A percentile compares a stretch with the other conserved stretches of the same genome.
These are phyloP conservation scores for Psettodes erumei DNA, from an alignment of 2,113 vertebrate species.

Conservation along the genomic window DNA sequence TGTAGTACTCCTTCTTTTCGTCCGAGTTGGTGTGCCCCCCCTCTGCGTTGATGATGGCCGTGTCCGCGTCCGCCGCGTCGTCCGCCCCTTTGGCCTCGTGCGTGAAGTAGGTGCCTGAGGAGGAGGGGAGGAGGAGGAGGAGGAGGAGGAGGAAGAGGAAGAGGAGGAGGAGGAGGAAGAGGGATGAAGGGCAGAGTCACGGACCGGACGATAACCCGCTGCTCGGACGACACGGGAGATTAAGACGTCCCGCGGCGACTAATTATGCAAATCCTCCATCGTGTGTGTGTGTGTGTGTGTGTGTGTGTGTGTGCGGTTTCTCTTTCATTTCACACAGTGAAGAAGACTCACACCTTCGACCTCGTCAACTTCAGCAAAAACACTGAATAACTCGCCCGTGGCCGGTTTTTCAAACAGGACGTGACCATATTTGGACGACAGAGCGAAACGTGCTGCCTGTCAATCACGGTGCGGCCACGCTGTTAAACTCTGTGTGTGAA, in stretches of 20 bases:
- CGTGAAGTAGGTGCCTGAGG: slow-evolving; percentile 97
- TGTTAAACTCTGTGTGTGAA: too few relatives aligned
- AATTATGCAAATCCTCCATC: slow-evolving; percentile 65
- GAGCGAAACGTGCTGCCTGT: too few relatives aligned
- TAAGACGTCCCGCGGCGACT: slow-evolving; percentile 52
- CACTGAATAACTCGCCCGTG: too few relatives aligned
- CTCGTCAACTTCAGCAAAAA: too few relatives aligned
- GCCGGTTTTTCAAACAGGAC: too few relatives aligned
- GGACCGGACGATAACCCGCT: slow-evolving; percentile 47
- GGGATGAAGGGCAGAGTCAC: slow-evolving; percentile 64
- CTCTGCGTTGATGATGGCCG: slow-evolving; percentile 99
- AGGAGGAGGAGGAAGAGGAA: slow-evolving; percentile 61
- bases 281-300: too few relatives aligned
- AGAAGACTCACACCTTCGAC: too few relatives aligned
- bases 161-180: slow-evolving; percentile 52
- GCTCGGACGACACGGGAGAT: slow-evolving; percentile 64
- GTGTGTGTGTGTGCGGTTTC: too few relatives aligned
- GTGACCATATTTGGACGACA: too few relatives aligned
- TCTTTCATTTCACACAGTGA: too few relatives aligned
- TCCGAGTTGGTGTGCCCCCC: slow-evolving; percentile 98
- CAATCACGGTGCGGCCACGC: too few relatives aligned
- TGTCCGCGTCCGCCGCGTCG: slow-evolving; percentile 97
- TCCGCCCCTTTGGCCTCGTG: slow-evolving; percentile 99
- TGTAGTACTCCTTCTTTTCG: slow-evolving; percentile 99
- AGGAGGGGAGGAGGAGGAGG: slow-evolving; percentile 45